Conservation (phyloP, 2,113 vertebrate genomes). For the Onychostruthus taczanowskii region DNA sequence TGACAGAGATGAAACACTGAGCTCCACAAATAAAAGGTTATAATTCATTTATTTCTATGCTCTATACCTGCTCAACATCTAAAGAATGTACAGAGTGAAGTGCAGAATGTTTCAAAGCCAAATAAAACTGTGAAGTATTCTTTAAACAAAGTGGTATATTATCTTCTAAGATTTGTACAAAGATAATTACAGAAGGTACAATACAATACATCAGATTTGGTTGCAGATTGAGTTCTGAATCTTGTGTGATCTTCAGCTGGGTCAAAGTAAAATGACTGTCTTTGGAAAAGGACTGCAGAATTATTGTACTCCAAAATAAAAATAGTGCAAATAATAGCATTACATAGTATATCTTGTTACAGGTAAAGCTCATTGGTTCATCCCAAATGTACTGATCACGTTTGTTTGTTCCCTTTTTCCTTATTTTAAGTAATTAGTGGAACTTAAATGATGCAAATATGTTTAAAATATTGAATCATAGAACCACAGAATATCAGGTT, state of each 20-base stretch:
- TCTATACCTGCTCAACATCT: constrained; percentile 18
- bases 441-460: neutral
- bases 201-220: neutral
- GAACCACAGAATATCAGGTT: neutral
- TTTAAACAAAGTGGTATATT: constrained; percentile 4
- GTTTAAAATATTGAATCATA: neutral
- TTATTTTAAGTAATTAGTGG: neutral
- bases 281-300: neutral
- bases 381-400: neutral
- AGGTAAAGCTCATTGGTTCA: neutral
- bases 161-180: neutral
- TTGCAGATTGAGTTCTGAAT: neutral
- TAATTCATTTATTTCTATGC: constrained; percentile 63
- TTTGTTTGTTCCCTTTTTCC: neutral
- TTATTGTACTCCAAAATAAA: neutral
- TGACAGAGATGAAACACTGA: constrained; percentile 63
- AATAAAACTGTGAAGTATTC: constrained; percentile 30
- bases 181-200: neutral
- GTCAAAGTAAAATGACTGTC: neutral
- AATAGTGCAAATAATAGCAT: neutral
- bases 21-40: constrained; percentile 49
- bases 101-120: constrained; percentile 45
- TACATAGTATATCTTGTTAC: neutral
- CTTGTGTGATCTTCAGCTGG: neutral
- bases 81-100: constrained; percentile 57